A percentile compares a stretch with the other conserved stretches of the same genome.
Conservation (phyloP, 2,113 vertebrate species). For the Caloenas nicobarica region DNA sequence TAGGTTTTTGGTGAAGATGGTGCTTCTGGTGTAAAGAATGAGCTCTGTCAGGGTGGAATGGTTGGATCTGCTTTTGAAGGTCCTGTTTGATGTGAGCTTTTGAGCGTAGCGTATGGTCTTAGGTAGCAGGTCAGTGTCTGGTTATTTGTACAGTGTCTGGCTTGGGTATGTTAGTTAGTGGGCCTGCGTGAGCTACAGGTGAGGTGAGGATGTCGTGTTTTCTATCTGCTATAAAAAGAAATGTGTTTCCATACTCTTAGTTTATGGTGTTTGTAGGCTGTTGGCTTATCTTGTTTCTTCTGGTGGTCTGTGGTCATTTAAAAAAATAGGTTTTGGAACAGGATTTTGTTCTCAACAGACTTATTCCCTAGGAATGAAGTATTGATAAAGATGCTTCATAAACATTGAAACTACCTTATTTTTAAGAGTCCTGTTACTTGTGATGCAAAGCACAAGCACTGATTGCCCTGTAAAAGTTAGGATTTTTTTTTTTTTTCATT, state of each 20-base stretch:
- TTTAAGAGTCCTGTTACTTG: not conserved
- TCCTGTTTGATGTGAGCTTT: not conserved
- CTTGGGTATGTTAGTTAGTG: not conserved
- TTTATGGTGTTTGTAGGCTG: not conserved
- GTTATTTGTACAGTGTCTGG: accelerated
- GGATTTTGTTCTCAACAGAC: not conserved
- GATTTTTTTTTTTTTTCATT: not conserved
- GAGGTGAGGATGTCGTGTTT: not conserved
- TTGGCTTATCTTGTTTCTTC: not conserved
- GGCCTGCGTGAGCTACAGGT: not conserved
- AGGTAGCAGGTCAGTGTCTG: not conserved
- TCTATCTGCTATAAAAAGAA: not conserved
- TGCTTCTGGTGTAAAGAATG: not conserved
- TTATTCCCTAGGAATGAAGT: not conserved
- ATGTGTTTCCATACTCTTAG: not conserved
- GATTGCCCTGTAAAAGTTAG: not conserved
- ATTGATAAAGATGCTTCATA: not conserved
- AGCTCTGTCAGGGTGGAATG: not conserved
- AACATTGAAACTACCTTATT: not conserved
- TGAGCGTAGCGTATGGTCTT: not conserved
- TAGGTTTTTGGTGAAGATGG: not conserved
- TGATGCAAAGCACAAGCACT: not conserved
- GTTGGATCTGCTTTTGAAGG: not conserved
- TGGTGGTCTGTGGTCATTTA: not conserved
- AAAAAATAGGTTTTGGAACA: not conserved